Evolutionary conservation across 2,888 invertebrate species (phyloP).

Genomic region (Ornithoptera priamus): DNA sequence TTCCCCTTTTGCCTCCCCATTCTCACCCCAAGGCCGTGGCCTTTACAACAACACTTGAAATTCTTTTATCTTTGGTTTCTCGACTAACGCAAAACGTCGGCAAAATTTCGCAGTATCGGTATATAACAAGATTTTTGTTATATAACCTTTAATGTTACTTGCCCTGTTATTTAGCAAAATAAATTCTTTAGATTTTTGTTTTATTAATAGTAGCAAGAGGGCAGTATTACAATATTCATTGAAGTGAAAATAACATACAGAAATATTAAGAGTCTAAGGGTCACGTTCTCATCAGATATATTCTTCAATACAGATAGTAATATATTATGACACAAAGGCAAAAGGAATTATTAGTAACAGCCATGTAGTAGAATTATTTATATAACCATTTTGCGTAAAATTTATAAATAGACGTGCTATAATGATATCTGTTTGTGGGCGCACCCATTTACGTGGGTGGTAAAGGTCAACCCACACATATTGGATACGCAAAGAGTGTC

Average conservation of each 20-base stretch:
- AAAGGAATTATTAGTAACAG: background rate
- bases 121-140: slow-evolving; percentile 17
- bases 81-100: slow-evolving; percentile 46
- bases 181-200: no score
- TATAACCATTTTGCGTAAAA: background rate
- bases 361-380: background rate
- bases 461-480: slow-evolving; percentile 26
- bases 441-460: slow-evolving; percentile 15
- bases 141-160: background rate
- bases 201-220: no score
- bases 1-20: slow-evolving; percentile 49
- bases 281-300: no score
- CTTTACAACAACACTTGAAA: slow-evolving; percentile 57
- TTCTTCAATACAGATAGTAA: background rate
- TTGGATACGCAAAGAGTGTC: slow-evolving; percentile 16
- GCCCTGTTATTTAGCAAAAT: no score
- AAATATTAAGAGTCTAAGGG: no score
- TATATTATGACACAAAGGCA: background rate
- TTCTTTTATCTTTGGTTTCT: slow-evolving; percentile 65
- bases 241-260: no score
- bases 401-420: slow-evolving; percentile 18
- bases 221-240: no score
- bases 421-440: slow-evolving; percentile 17
- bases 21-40: slow-evolving; percentile 48
- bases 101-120: slow-evolving; percentile 42